A percentile compares a stretch with the other conserved stretches of the same genome.
Conservation (phyloP, 2,113 vertebrate genomes). For the Cichladusa arquata region DNA sequence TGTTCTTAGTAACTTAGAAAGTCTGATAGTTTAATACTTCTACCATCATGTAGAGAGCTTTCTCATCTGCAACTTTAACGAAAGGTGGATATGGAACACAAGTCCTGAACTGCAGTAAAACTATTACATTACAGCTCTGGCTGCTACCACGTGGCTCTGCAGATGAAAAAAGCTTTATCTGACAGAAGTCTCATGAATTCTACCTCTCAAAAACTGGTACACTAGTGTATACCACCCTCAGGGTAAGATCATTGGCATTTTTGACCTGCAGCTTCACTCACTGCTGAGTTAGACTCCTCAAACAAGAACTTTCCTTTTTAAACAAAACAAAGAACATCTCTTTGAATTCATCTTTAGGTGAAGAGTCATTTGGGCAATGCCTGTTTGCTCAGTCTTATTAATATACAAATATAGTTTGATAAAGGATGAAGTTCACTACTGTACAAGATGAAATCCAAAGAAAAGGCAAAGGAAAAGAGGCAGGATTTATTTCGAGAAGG, state of each 20-base stretch:
- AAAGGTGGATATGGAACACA: not conserved
- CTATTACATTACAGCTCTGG: not conserved
- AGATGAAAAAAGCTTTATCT: not conserved
- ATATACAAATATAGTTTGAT: not conserved
- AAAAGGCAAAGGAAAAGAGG: not conserved
- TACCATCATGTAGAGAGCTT: not conserved
- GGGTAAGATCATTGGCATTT: not conserved
- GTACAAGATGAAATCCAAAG: not conserved
- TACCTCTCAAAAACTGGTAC: not conserved
- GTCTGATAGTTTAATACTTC: not conserved
- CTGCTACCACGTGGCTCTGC: accelerated
- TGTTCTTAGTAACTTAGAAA: not conserved
- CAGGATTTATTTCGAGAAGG: not conserved
- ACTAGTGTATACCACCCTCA: not conserved
- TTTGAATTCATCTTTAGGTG: not conserved
- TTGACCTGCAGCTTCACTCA: not conserved
- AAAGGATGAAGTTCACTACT: not conserved
- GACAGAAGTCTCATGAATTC: not conserved
- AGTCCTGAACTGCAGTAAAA: not conserved
- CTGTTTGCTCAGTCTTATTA: not conserved
- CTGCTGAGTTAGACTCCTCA: not conserved
- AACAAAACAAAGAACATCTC: not conserved
- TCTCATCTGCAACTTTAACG: not conserved
- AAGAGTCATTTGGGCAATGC: not conserved
- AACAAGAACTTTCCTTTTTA: not conserved